A percentile compares a stretch with the other conserved stretches of the same genome.
These are phyloP conservation scores for Slavum lentiscoides DNA, from an alignment of 2,888 invertebrate genomes.

Conservation along the genomic window DNA sequence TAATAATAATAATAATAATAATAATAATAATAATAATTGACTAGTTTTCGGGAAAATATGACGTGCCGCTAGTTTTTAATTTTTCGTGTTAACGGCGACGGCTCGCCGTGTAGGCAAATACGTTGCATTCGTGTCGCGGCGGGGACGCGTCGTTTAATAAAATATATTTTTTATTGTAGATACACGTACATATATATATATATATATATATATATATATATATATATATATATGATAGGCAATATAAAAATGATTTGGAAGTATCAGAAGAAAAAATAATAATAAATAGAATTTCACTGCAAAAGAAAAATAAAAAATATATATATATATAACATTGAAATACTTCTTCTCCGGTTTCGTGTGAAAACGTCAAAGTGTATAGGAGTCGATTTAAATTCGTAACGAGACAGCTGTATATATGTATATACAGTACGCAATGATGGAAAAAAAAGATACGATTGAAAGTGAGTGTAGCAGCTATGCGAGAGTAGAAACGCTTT, in stretches of 20 bases:
- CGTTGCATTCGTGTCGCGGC: neutral
- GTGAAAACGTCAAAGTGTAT: neutral
- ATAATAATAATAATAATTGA: too few relatives aligned
- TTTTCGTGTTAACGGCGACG: neutral
- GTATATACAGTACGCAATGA: too few relatives aligned
- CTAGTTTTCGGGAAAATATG: neutral
- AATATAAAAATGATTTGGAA: neutral
- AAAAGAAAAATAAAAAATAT: neutral
- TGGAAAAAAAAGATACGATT: too few relatives aligned
- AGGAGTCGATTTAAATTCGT: constrained; percentile 3
- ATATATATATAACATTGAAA: neutral
- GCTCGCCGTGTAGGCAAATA: constrained; percentile 36
- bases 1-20: too few relatives aligned
- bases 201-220: neutral
- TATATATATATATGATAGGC: neutral
- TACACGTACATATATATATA: too few relatives aligned
- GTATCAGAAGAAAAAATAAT: too few relatives aligned
- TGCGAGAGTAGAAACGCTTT: too few relatives aligned
- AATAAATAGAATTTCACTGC: too few relatives aligned
- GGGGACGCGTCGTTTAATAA: neutral
- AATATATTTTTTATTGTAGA: too few relatives aligned
- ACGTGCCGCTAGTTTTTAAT: too few relatives aligned
- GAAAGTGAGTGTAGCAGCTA: too few relatives aligned
- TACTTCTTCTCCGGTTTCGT: neutral
- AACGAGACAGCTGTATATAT: neutral